These are phyloP conservation scores for Enteromius afrohamiltoni DNA, from an alignment of 2,797 vertebrate species.

Conservation along the genomic window DNA sequence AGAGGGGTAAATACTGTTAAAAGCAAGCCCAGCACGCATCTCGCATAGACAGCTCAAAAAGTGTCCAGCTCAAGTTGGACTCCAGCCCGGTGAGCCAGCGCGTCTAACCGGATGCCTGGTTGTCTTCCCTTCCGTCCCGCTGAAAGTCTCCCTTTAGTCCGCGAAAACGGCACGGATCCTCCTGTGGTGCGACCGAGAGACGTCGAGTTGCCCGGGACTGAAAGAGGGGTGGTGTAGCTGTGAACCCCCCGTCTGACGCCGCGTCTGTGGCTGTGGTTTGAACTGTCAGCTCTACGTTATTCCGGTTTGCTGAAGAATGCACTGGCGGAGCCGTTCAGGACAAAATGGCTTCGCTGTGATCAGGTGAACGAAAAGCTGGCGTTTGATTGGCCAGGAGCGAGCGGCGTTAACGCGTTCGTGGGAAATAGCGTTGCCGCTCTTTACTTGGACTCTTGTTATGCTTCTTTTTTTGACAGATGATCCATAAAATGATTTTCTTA, in stretches of 20 bases:
- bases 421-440: slow-evolving; percentile 9
- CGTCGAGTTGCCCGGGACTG: slow-evolving; percentile 11
- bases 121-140: slow-evolving; percentile 37
- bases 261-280: slow-evolving; percentile 18
- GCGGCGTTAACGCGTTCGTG: slow-evolving; percentile 20
- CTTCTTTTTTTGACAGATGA: background rate
- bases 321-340: slow-evolving; percentile 67
- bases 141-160: slow-evolving; percentile 35
- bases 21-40: slow-evolving; percentile 33
- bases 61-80: slow-evolving; percentile 46
- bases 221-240: background rate
- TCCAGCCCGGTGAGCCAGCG: slow-evolving; percentile 45
- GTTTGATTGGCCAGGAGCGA: slow-evolving; percentile 48
- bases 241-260: slow-evolving; percentile 10
- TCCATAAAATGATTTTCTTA: background rate
- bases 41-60: slow-evolving; percentile 33
- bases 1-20: background rate
- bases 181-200: background rate
- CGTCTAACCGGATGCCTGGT: slow-evolving; percentile 48
- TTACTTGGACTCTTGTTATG: background rate
- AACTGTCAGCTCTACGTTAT: slow-evolving; percentile 51
- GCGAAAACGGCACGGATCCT: slow-evolving; percentile 18
- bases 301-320: slow-evolving; percentile 56
- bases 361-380: slow-evolving; percentile 77
- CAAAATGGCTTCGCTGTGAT: slow-evolving; percentile 85